phyloP scores from a whole-genome alignment of 2,797 vertebrate species.

The Rhinogobio ventralis region DNA sequence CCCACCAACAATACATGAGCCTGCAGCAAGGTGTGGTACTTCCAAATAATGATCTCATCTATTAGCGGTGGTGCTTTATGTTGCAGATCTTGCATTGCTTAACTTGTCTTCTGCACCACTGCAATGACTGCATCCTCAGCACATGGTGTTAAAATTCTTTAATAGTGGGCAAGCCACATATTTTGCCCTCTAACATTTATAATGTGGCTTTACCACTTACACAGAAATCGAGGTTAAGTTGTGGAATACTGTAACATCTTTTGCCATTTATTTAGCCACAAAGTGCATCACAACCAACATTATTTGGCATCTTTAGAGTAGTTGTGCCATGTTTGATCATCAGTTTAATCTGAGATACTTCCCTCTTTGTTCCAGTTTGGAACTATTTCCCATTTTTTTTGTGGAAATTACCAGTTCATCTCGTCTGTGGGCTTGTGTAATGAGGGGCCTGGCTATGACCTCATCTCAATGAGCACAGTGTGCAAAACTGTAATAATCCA shows the following conservation, averaged over 20 bases:
- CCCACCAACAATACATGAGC: slow-evolving; percentile 47
- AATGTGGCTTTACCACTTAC: neutral
- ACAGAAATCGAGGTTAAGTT: neutral
- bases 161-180: neutral
- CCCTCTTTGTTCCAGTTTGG: slow-evolving; percentile 37
- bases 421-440: slow-evolving; percentile 54
- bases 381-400: slow-evolving; percentile 33
- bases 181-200: slow-evolving; percentile 3
- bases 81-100: slow-evolving; percentile 33
- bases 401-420: slow-evolving; percentile 57
- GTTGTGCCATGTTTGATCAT: slow-evolving; percentile 14
- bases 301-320: slow-evolving; percentile 21
- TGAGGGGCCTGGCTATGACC: slow-evolving; percentile 55
- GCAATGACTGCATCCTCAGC: neutral
- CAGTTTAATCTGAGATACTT: slow-evolving; percentile 19
- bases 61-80: slow-evolving; percentile 54
- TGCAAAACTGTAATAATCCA: slow-evolving; percentile 56
- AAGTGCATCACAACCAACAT: slow-evolving; percentile 8
- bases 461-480: slow-evolving; percentile 54
- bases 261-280: neutral
- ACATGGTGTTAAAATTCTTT: slow-evolving; percentile 12
- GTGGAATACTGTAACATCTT: neutral
- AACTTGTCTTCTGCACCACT: slow-evolving; percentile 29
- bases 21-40: slow-evolving; percentile 37
- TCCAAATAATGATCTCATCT: slow-evolving; percentile 65